phyloP scores from a whole-genome alignment of 1,140 invertebrate species.

The Drosophila tristis region DNA sequence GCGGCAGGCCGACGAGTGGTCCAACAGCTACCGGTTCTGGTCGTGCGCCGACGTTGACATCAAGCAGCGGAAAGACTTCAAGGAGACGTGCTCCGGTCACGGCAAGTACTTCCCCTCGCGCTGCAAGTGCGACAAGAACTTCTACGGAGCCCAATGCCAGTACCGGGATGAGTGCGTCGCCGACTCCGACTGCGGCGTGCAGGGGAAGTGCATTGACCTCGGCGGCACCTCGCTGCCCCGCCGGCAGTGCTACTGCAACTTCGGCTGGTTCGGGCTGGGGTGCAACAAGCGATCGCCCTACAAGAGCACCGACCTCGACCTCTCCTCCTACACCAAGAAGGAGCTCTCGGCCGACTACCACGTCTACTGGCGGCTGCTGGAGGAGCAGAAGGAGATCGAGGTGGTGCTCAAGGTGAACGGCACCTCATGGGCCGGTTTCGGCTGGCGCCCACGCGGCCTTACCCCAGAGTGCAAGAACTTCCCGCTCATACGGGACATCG shows the following conservation, averaged over 20 bases:
- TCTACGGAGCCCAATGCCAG: slow-evolving; percentile 92
- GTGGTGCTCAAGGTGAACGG: slow-evolving; percentile 93
- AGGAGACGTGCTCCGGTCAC: slow-evolving; percentile 92
- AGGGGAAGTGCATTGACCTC: slow-evolving; percentile 93
- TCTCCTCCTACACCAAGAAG: slow-evolving; percentile 88
- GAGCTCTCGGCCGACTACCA: slow-evolving; percentile 90
- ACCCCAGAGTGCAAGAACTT: slow-evolving; percentile 91
- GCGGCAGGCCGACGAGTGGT: slow-evolving; percentile 95
- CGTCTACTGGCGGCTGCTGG: slow-evolving; percentile 93
- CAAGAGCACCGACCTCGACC: slow-evolving; percentile 88
- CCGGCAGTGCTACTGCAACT: slow-evolving; percentile 94
- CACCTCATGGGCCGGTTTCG: slow-evolving; percentile 93
- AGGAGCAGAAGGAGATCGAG: slow-evolving; percentile 93
- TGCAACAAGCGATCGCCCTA: slow-evolving; percentile 91
- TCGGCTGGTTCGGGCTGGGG: slow-evolving; percentile 92
- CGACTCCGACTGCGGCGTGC: slow-evolving; percentile 92
- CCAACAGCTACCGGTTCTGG: slow-evolving; percentile 93
- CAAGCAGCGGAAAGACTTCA: slow-evolving; percentile 88
- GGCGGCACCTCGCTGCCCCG: slow-evolving; percentile 91
- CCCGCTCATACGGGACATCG: slow-evolving; percentile 87
- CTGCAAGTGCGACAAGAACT: slow-evolving; percentile 93
- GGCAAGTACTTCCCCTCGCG: slow-evolving; percentile 90
- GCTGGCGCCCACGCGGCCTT: slow-evolving; percentile 91
- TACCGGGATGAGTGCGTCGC: slow-evolving; percentile 93
- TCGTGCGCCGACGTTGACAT: slow-evolving; percentile 98